Conservation (phyloP, 2,797 vertebrate genomes). For the Naso thynnoides region DNA sequence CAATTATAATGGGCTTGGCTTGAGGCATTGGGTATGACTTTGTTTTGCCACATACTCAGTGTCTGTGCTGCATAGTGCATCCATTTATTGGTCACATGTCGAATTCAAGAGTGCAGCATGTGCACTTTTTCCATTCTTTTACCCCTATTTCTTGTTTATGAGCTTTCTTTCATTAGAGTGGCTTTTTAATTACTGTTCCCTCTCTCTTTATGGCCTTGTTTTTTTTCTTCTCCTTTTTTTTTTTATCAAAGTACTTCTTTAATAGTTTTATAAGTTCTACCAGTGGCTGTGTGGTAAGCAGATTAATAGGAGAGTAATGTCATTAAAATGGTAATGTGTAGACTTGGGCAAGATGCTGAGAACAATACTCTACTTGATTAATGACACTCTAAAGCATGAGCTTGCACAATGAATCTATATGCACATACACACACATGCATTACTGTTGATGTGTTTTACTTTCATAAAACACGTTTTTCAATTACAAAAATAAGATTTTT, state of each 20-base stretch:
- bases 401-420: conserved; percentile 47
- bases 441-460: conserved; percentile 10
- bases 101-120: conserved; percentile 69
- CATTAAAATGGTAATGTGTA: conserved; percentile 85
- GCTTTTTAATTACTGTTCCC: conserved; percentile 81
- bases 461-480: conserved; percentile 25
- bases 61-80: conserved; percentile 45
- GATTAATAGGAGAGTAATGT: conserved; percentile 85
- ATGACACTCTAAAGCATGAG: conserved; percentile 71
- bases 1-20: conserved; percentile 61
- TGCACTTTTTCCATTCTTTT: conserved; percentile 75
- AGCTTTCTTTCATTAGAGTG: conserved; percentile 79
- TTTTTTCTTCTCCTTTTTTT: conserved; percentile 40
- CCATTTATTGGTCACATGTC: conserved; percentile 67
- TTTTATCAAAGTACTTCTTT: conserved; percentile 78
- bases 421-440: conserved; percentile 15
- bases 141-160: conserved; percentile 76
- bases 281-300: conserved; percentile 80
- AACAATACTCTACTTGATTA: conserved; percentile 84
- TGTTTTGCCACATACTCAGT: conserved; percentile 50
- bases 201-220: conserved; percentile 73
- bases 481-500: neutral
- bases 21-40: conserved; percentile 49
- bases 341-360: conserved; percentile 81
- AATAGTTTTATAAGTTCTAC: conserved; percentile 82